phyloP scores from a whole-genome alignment of 2,113 vertebrate genomes.

The Nothobranchius furzeri region DNA sequence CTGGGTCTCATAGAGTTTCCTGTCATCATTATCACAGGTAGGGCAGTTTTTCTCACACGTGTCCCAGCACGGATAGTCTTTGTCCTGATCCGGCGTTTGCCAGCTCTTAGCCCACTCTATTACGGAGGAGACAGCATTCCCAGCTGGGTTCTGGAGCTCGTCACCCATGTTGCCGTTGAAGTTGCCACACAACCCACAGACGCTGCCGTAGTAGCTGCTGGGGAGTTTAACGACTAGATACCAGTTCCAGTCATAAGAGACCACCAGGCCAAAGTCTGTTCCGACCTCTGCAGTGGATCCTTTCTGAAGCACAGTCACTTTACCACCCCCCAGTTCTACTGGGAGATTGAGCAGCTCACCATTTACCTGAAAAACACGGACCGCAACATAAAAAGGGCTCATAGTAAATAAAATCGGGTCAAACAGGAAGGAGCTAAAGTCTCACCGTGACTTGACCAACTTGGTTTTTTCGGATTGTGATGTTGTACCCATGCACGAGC shows the following conservation, averaged over 20 bases:
- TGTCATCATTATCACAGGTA: slow-evolving; percentile 41
- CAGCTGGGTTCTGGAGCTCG: slow-evolving; percentile 65
- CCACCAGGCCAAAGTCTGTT: slow-evolving; percentile 75
- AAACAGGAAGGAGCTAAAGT: slow-evolving; percentile 14
- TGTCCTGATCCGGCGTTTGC: slow-evolving; percentile 67
- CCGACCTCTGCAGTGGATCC: slow-evolving; percentile 59
- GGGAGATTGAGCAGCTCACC: slow-evolving; percentile 75
- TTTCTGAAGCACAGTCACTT: slow-evolving; percentile 59
- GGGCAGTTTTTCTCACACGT: slow-evolving; percentile 65
- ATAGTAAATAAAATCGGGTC: background rate
- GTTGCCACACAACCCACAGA: slow-evolving; percentile 87
- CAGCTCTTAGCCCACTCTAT: slow-evolving; percentile 76
- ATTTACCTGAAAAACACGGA: slow-evolving; percentile 65
- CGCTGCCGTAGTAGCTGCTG: slow-evolving; percentile 64
- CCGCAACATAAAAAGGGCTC: background rate
- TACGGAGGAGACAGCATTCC: slow-evolving; percentile 34
- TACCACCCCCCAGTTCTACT: background rate
- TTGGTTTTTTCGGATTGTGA: slow-evolving; percentile 78
- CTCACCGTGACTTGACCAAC: slow-evolving; percentile 80
- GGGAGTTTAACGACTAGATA: slow-evolving; percentile 66
- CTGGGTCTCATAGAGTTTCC: slow-evolving; percentile 59
- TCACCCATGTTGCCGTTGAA: slow-evolving; percentile 67
- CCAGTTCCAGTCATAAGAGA: slow-evolving; percentile 78
- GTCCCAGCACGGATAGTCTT: slow-evolving; percentile 63
- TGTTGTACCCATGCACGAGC: slow-evolving; percentile 58